Conservation (phyloP, 2,113 vertebrate genomes). For the Brachyhypopomus gauderio region DNA sequence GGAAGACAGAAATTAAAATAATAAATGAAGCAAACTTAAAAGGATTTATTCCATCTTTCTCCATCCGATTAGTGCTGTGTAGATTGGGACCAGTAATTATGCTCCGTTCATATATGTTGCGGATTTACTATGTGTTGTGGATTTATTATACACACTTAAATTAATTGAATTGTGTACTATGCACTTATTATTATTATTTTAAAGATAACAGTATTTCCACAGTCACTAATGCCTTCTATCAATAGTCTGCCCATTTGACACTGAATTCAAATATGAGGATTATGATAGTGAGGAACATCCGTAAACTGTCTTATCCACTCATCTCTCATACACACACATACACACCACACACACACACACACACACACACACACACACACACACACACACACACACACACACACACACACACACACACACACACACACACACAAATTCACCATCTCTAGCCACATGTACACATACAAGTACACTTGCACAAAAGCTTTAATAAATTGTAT, state of each 20-base stretch:
- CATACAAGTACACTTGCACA: not conserved
- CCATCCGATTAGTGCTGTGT: conserved; percentile 59
- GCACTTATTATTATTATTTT: conserved; percentile 32
- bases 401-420: too few species aligned
- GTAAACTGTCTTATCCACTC: not conserved
- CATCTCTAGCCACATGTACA: too few species aligned
- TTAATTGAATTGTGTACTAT: conserved; percentile 58
- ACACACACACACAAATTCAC: too few species aligned
- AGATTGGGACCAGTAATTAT: conserved; percentile 60
- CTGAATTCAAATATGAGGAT: conserved; percentile 17
- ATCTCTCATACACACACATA: not conserved
- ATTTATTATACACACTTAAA: conserved; percentile 36
- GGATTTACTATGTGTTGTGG: conserved; percentile 44
- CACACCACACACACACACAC: too few species aligned
- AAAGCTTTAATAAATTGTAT: conserved; percentile 20
- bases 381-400: too few species aligned
- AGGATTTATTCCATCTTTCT: conserved; percentile 65
- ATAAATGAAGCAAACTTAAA: conserved; percentile 70
- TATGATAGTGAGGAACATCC: not conserved
- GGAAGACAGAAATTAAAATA: conserved; percentile 70
- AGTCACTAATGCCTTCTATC: conserved; percentile 19
- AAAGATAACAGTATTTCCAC: conserved; percentile 47
- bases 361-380: too few species aligned
- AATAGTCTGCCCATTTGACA: conserved; percentile 21
- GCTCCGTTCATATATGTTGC: conserved; percentile 49